phyloP scores from a whole-genome alignment of 2,113 vertebrate genomes.

The Butorides virescens region DNA sequence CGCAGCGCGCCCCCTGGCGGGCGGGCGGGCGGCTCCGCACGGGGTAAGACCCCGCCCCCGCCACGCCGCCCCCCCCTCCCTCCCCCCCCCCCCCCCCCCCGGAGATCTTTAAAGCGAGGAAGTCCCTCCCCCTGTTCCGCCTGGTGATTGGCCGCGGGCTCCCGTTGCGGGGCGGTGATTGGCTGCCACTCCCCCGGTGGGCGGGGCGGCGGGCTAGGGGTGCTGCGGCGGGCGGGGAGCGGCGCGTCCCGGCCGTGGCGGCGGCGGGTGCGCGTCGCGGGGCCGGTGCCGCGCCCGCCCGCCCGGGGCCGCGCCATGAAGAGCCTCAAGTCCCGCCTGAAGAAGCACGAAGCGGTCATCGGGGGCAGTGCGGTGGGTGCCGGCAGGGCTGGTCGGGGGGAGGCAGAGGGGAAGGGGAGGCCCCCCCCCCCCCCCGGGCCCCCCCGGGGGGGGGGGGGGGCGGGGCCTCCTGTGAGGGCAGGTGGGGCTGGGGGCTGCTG shows the following conservation, averaged over 20 bases:
- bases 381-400: background rate
- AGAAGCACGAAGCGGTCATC: slow-evolving; percentile 86
- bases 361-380: slow-evolving; percentile 55
- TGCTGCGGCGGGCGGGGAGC: background rate
- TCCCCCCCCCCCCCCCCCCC: background rate
- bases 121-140: background rate
- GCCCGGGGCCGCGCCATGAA: slow-evolving; percentile 76
- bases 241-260: background rate
- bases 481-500: background rate
- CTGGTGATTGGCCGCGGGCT: background rate
- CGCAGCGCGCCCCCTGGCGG: background rate
- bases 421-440: too few relatives aligned
- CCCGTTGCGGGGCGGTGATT: background rate
- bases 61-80: background rate
- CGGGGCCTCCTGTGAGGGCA: background rate
- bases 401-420: too few relatives aligned
- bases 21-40: background rate
- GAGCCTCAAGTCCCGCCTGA: slow-evolving; percentile 90
- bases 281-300: background rate
- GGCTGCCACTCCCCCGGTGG: background rate
- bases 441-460: too few relatives aligned
- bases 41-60: background rate
- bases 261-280: background rate
- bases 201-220: background rate
- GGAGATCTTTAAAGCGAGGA: background rate